Evolutionary conservation across 92 coral and sea anemone genomes (phyloP).

Genomic region (Paramuricea clavata): DNA sequence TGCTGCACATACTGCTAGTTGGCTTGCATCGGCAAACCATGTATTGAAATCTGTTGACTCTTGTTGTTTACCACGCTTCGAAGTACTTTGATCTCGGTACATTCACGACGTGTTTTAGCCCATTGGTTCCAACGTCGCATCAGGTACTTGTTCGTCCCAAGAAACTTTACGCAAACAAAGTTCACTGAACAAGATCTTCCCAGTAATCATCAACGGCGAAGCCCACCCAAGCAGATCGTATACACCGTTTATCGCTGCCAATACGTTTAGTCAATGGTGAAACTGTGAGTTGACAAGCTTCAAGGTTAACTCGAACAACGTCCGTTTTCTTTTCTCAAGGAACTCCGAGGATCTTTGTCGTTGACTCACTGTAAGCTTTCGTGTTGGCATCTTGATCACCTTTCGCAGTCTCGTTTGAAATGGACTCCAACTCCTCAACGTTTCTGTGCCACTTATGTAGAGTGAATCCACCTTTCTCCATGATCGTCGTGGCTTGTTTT

Average conservation of each 20-base stretch:
- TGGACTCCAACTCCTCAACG: constrained; percentile 26
- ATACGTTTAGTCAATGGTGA: constrained; percentile 61
- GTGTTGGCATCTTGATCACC: no score
- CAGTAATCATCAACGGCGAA: constrained; percentile 66
- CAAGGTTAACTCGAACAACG: constrained; percentile 47
- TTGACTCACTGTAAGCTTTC: constrained; percentile 10
- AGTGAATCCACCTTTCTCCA: constrained; percentile 69
- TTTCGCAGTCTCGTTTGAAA: no score
- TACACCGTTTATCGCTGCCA: constrained; percentile 66
- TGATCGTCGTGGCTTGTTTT: constrained; percentile 62
- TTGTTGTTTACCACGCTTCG: constrained; percentile 63
- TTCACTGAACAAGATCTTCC: constrained; percentile 65
- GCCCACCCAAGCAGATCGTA: constrained; percentile 67
- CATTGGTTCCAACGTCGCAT: constrained; percentile 58
- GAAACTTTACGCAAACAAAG: constrained; percentile 51
- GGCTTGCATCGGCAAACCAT: constrained; percentile 76
- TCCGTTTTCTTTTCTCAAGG: constrained; percentile 68
- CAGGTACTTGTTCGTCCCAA: constrained; percentile 65
- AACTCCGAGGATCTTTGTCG: constrained; percentile 74
- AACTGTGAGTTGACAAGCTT: constrained; percentile 7
- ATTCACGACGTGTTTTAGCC: constrained; percentile 28
- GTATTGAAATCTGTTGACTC: constrained; percentile 35
- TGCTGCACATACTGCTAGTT: constrained; percentile 53
- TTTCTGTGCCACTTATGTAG: constrained; percentile 83
- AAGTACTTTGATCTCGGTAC: constrained; percentile 60